phyloP scores from a whole-genome alignment of 2,888 invertebrate species.

The Tetranychus truncatus region DNA sequence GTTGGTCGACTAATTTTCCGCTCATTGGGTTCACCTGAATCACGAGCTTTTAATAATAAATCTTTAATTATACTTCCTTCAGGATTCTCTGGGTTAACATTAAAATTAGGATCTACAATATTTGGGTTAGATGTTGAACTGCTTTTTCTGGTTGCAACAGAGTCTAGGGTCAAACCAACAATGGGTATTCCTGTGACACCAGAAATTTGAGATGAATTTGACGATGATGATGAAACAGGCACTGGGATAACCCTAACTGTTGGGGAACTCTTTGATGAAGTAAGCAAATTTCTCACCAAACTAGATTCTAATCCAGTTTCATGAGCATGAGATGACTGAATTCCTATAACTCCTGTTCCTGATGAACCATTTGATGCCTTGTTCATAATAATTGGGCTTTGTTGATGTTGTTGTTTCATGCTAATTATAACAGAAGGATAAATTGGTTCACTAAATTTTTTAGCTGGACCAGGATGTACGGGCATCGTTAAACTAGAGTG shows the following conservation, averaged over 20 bases:
- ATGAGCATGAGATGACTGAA: background rate
- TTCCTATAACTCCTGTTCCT: background rate
- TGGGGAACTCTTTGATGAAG: conserved; percentile 6
- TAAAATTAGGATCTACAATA: background rate
- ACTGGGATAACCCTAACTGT: background rate
- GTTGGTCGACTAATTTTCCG: conserved; percentile 15
- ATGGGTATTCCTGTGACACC: background rate
- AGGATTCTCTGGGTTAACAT: conserved; percentile 42
- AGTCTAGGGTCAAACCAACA: background rate
- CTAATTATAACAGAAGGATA: conserved; percentile 12
- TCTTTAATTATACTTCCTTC: conserved; percentile 48
- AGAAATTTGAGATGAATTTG: background rate
- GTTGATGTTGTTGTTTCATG: conserved; percentile 5
- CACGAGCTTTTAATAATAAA: conserved; percentile 44
- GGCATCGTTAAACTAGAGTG: background rate
- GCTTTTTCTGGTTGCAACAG: background rate
- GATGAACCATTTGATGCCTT: background rate
- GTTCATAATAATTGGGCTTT: background rate
- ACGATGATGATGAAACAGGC: background rate
- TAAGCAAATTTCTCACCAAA: conserved; percentile 20
- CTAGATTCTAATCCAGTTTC: conserved; percentile 9
- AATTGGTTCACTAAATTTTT: conserved; percentile 1
- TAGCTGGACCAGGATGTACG: background rate
- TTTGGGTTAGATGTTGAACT: conserved; percentile 7
- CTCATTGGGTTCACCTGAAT: conserved; percentile 14